These are phyloP conservation scores for Xerus inauris DNA, from an alignment of 2,113 vertebrate species.

Conservation along the genomic window DNA sequence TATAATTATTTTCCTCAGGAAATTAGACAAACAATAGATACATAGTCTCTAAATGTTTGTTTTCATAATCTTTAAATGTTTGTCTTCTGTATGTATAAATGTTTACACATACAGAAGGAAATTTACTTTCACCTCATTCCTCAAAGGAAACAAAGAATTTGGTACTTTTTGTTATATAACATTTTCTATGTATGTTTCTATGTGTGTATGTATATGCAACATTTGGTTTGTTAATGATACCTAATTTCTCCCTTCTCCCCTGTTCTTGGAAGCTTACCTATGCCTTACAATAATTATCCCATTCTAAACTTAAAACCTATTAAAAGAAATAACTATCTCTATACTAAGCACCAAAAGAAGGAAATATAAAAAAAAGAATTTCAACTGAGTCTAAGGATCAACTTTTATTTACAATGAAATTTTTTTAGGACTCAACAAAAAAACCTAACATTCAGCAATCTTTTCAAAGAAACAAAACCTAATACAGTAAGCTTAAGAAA, in stretches of 20 bases:
- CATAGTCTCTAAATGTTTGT: no score
- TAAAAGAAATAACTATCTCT: not conserved
- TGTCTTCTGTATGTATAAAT: no score
- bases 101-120: not conserved
- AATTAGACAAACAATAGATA: not conserved
- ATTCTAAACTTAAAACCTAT: not conserved
- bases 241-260: not conserved
- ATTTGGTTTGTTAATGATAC: not conserved
- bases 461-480: constrained; percentile 31
- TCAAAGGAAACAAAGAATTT: not conserved
- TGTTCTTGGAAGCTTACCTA: not conserved
- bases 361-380: constrained; percentile 1
- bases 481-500: constrained; percentile 29
- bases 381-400: not conserved
- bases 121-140: not conserved
- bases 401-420: constrained; percentile 54
- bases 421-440: constrained; percentile 8
- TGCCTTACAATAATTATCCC: not conserved
- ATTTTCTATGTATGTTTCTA: not conserved
- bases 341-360: not conserved
- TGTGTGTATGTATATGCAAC: accelerated
- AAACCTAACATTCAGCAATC: not conserved
- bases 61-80: no score
- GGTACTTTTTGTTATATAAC: not conserved
- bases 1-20: not conserved